Evolutionary conservation across 2,888 invertebrate species (phyloP).

Genomic region (Netelia fuscicornis): DNA sequence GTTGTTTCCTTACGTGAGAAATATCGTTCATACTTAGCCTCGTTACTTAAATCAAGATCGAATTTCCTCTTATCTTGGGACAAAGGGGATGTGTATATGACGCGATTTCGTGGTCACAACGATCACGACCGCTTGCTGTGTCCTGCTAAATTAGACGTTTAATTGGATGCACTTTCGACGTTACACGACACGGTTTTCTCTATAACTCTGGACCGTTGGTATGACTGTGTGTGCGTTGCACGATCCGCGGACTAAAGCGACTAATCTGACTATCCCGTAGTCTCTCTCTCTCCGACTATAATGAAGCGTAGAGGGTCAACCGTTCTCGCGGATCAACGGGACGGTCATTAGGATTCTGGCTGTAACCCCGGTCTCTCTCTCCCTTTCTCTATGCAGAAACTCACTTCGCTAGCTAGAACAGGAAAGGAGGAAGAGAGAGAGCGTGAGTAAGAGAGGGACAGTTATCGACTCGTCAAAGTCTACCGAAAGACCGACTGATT

Average conservation of each 20-base stretch:
- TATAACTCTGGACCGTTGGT: background rate
- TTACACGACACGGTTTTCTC: background rate
- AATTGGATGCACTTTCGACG: constrained; percentile 59
- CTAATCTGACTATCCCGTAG: constrained; percentile 53
- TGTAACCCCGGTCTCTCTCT: constrained; percentile 33
- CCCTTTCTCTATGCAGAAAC: background rate
- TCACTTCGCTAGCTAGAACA: background rate
- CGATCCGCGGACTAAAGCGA: constrained; percentile 40
- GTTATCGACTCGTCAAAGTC: constrained; percentile 63
- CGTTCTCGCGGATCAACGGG: constrained; percentile 18
- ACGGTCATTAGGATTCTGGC: constrained; percentile 66
- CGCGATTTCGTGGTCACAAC: background rate
- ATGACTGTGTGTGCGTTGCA: constrained; percentile 35
- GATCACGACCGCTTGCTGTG: constrained; percentile 41
- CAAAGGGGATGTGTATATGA: background rate
- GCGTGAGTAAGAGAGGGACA: constrained; percentile 42
- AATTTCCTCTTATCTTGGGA: background rate
- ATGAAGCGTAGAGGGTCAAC: constrained; percentile 37
- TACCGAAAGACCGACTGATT: constrained; percentile 54
- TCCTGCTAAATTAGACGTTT: constrained; percentile 52
- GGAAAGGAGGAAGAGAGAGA: background rate
- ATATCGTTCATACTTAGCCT: background rate
- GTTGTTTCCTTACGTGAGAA: background rate
- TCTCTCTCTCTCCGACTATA: constrained; percentile 10
- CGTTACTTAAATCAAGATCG: background rate